phyloP scores from a whole-genome alignment of 2,113 vertebrate species.

The Paramisgurnus dabryanus region DNA sequence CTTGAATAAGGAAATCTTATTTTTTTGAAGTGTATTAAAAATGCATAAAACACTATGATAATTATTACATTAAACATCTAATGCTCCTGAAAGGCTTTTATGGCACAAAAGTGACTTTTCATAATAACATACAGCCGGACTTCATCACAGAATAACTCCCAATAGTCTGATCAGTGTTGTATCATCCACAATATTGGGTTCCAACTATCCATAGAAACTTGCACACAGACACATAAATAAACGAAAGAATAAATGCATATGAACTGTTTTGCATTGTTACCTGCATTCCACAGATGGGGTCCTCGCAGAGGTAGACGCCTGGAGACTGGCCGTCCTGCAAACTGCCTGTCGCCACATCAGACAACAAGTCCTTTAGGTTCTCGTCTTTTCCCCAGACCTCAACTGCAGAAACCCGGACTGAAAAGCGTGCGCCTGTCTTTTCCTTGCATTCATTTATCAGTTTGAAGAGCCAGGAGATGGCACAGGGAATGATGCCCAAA shows the following conservation, averaged over 20 bases:
- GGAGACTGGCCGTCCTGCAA: conserved; percentile 98
- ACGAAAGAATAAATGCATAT: no score
- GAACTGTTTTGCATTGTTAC: conserved; percentile 63
- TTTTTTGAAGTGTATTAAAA: neutral
- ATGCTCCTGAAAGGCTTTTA: neutral
- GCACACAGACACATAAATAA: no score
- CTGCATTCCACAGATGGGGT: conserved; percentile 99
- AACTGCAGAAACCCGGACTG: conserved; percentile 95
- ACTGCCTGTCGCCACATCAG: conserved; percentile 94
- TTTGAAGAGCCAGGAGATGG: conserved; percentile 99
- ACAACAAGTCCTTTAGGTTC: conserved; percentile 91
- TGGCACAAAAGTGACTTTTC: no score
- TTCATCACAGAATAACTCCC: no score
- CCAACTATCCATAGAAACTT: no score
- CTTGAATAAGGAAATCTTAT: neutral
- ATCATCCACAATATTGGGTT: no score
- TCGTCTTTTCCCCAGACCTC: conserved; percentile 99
- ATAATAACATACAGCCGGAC: no score
- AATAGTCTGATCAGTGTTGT: no score
- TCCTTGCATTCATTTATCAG: conserved; percentile 95
- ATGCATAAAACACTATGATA: neutral
- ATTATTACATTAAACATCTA: neutral
- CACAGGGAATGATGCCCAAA: conserved; percentile 95
- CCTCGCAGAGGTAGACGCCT: conserved; percentile 96
- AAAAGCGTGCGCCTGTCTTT: conserved; percentile 96